Evolutionary conservation across 2,113 vertebrate genomes (phyloP), one percentile per base, ranked within the genome.

Genomic region (Tupaia tana): DNA sequence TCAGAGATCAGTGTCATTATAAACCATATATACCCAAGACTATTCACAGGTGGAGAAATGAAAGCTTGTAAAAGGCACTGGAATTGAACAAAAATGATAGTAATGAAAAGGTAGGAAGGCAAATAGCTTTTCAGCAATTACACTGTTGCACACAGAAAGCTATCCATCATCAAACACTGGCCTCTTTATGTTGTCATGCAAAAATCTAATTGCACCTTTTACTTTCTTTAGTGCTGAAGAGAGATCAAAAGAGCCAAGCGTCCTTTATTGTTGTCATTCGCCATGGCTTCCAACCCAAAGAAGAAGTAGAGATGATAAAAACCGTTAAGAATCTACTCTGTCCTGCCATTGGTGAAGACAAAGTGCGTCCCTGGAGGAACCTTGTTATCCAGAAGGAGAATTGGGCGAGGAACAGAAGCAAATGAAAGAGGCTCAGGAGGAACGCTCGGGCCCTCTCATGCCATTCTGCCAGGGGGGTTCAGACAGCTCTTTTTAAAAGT

Each of bases 271-370:
- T 83, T 84, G 88, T 96, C n/a, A 96, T 95, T 96, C 95, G 52
- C 90, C 61, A 78, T 43, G 31, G 64, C 96, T 95, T 87, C 83
- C 87, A 87, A 97, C 74, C 43, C 2, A 89, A 92, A 82, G 92
- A 97, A 96, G 90, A 59, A 96, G 16, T 59, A 88, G 70, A 96
- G 73, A 97, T 93, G 93, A 96, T 95, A 70, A 98, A 98, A 97
- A 92, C 78, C 54, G 81, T 66, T 66, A 97, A 97, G 86, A 83
- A 90, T 88, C 82, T 93, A 25, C 16, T 94, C 54, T 92, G 20
- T 83, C 92, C 79, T 93, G 56, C 95, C 87, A 91, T 22, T 79
- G 83, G 61, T 87, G 89, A 96, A 93, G 91, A 95, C 74, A 93
- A 95, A 96, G 82, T 15, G 0, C 73, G 78, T 91, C 90, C 90